phyloP scores from a whole-genome alignment of 2,888 invertebrate species.

The Choristoneura rosaceana region DNA sequence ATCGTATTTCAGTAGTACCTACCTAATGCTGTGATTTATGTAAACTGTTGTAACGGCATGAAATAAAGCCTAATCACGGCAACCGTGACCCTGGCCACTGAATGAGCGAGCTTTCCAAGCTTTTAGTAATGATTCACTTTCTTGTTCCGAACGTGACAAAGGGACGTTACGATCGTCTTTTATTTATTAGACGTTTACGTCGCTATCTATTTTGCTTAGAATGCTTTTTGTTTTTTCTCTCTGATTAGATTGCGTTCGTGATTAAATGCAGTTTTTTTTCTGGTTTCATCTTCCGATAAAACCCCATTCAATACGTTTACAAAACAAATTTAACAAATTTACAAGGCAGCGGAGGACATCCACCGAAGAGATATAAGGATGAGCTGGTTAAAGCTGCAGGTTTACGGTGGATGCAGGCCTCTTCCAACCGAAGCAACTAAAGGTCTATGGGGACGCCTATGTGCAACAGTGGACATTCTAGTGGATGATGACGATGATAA shows the following conservation, averaged over 20 bases:
- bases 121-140: slow-evolving; percentile 47
- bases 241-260: slow-evolving; percentile 1
- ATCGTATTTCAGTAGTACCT: slow-evolving; percentile 39
- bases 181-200: slow-evolving; percentile 28
- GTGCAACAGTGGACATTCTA: no score
- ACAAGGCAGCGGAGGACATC: no score
- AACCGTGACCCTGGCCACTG: slow-evolving; percentile 56
- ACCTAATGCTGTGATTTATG: slow-evolving; percentile 42
- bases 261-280: neutral
- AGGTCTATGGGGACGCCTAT: no score
- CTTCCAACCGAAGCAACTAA: no score
- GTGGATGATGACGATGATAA: no score
- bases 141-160: slow-evolving; percentile 33
- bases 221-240: neutral
- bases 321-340: no score
- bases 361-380: no score
- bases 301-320: no score
- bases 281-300: no score
- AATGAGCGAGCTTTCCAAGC: slow-evolving; percentile 47
- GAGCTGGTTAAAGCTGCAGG: no score
- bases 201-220: slow-evolving; percentile 19
- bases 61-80: slow-evolving; percentile 62
- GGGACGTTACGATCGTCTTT: slow-evolving; percentile 23
- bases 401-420: no score
- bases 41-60: slow-evolving; percentile 43